phyloP scores from a whole-genome alignment of 2,888 invertebrate species.

The Pelosia muscerda region DNA sequence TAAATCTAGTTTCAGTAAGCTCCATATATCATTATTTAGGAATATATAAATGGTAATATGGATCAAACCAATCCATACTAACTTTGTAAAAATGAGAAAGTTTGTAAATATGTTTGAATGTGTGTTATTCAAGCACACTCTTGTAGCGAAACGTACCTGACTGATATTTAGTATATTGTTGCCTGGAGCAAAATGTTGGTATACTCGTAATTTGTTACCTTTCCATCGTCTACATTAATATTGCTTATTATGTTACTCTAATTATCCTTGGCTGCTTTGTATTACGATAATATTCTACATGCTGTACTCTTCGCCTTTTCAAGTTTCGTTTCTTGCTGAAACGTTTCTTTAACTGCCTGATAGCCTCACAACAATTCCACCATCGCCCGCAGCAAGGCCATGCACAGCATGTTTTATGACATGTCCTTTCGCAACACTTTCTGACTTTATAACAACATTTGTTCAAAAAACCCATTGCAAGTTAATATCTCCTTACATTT shows the following conservation, averaged over 20 bases:
- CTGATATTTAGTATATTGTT: no score
- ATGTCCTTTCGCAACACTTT: slow-evolving; percentile 10
- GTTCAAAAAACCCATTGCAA: not conserved
- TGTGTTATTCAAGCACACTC: no score
- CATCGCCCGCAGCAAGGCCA: slow-evolving; percentile 30
- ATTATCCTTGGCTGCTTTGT: not conserved
- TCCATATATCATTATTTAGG: not conserved
- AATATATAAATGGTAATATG: not conserved
- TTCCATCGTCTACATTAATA: not conserved
- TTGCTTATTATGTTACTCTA: not conserved
- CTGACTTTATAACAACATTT: slow-evolving; percentile 9
- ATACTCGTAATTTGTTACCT: not conserved
- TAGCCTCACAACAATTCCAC: slow-evolving; percentile 24
- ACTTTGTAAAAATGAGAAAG: no score
- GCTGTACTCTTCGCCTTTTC: not conserved
- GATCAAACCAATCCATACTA: not conserved
- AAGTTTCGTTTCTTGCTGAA: not conserved
- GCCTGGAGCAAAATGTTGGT: no score
- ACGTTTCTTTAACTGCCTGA: not conserved
- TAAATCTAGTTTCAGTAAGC: not conserved
- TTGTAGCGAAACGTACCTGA: no score
- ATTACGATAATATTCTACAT: slow-evolving; percentile 1
- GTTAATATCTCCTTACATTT: not conserved
- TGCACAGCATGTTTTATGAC: slow-evolving; percentile 22
- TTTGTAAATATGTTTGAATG: no score